Conservation (phyloP, 2,888 invertebrate genomes). For the Drepana falcataria region DNA sequence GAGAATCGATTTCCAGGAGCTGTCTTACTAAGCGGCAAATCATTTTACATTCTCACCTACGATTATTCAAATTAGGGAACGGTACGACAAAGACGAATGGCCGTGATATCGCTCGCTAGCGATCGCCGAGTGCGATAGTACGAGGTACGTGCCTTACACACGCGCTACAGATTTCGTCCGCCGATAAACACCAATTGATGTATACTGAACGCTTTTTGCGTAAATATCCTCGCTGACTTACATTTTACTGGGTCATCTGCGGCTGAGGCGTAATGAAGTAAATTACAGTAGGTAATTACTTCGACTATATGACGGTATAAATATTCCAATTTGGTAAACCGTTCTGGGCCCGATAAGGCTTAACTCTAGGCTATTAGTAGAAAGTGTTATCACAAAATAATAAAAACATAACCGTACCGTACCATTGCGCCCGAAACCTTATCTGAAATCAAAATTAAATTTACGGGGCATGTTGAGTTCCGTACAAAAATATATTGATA, state of each 20-base stretch:
- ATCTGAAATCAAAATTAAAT: too few species aligned
- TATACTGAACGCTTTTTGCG: constrained; percentile 72
- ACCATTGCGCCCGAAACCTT: too few species aligned
- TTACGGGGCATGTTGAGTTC: too few species aligned
- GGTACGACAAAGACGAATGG: constrained; percentile 78
- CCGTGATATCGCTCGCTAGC: constrained; percentile 69
- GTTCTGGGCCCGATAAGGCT: not conserved
- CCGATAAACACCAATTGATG: constrained; percentile 74
- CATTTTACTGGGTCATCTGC: constrained; percentile 35
- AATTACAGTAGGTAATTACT: not conserved
- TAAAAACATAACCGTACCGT: too few species aligned
- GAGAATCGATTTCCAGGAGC: constrained; percentile 1
- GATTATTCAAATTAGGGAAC: constrained; percentile 78
- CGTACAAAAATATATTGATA: too few species aligned
- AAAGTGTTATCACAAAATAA: not conserved
- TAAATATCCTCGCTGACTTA: constrained; percentile 60
- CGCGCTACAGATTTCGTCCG: constrained; percentile 68
- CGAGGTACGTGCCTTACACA: constrained; percentile 65
- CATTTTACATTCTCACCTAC: constrained; percentile 72
- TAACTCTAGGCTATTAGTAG: not conserved
- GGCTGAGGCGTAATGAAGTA: constrained; percentile 9
- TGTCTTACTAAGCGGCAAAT: constrained; percentile 51
- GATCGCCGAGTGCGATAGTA: constrained; percentile 63
- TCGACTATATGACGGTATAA: not conserved
- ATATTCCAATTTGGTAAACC: not conserved